Evolutionary conservation across 2,888 invertebrate species (phyloP).

Genomic region (Hydropsyche betteni): DNA sequence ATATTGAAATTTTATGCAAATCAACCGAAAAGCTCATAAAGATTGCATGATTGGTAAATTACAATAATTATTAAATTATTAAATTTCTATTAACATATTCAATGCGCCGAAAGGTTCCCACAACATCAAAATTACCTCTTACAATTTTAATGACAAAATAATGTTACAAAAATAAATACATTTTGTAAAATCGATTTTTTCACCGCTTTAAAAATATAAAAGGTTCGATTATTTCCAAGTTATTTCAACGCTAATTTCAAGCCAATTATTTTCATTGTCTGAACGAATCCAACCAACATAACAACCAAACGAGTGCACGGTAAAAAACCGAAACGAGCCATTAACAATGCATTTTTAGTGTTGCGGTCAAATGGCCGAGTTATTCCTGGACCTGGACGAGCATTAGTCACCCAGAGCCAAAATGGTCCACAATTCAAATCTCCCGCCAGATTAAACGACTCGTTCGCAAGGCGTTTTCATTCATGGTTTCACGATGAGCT

Average conservation of each 20-base stretch:
- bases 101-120: conserved; percentile 7
- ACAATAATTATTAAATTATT: conserved; percentile 14
- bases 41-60: neutral
- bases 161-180: neutral
- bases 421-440: neutral
- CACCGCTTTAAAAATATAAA: neutral
- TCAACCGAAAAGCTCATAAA: neutral
- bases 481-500: conserved; percentile 13
- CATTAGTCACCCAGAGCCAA: neutral
- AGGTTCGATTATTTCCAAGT: neutral
- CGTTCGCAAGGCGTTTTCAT: neutral
- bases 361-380: neutral
- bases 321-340: neutral
- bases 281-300: too few relatives aligned
- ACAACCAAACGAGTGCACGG: too few relatives aligned
- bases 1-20: conserved; percentile 2
- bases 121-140: neutral
- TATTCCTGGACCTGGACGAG: neutral
- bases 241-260: too few relatives aligned
- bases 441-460: neutral
- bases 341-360: neutral
- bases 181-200: neutral
- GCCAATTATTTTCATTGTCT: too few relatives aligned
- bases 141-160: neutral
- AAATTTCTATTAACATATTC: conserved; percentile 20